Percentiles rank a stretch among this genome's conserved stretches.
Evolutionary conservation across 2,113 vertebrate genomes (phyloP).

Genomic region (Vimba vimba): DNA sequence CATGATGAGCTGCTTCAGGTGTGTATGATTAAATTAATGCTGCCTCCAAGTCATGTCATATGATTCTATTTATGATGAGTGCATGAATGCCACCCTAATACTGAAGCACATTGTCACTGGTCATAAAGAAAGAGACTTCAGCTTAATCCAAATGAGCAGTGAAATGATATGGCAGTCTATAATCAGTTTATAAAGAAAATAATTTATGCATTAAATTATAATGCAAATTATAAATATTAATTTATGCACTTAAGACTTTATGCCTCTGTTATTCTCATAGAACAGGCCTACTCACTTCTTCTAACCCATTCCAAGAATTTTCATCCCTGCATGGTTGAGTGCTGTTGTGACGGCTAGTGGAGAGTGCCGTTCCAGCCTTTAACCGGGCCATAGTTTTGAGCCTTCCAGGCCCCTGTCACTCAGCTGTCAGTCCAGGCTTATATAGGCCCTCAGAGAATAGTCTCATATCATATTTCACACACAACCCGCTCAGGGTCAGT

Average conservation of each 20-base stretch:
- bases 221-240: too few relatives aligned
- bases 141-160: too few relatives aligned
- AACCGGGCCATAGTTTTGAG: not conserved
- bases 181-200: too few relatives aligned
- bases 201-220: too few relatives aligned
- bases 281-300: not conserved
- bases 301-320: slow-evolving; percentile 23
- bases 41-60: too few relatives aligned
- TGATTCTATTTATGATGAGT: too few relatives aligned
- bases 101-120: too few relatives aligned
- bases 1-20: too few relatives aligned
- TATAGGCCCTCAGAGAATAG: slow-evolving; percentile 42
- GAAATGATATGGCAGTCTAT: too few relatives aligned
- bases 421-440: slow-evolving; percentile 34
- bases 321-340: slow-evolving; percentile 15
- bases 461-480: slow-evolving; percentile 68
- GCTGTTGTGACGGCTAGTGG: slow-evolving; percentile 14
- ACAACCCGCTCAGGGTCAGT: slow-evolving; percentile 60
- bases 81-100: too few relatives aligned
- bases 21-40: too few relatives aligned
- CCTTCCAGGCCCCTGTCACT: slow-evolving; percentile 63
- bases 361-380: slow-evolving; percentile 51
- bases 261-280: not conserved
- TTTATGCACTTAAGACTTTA: not conserved
- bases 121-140: too few relatives aligned